phyloP scores from a whole-genome alignment of 1,140 invertebrate genomes.

The Drosophila tani region DNA sequence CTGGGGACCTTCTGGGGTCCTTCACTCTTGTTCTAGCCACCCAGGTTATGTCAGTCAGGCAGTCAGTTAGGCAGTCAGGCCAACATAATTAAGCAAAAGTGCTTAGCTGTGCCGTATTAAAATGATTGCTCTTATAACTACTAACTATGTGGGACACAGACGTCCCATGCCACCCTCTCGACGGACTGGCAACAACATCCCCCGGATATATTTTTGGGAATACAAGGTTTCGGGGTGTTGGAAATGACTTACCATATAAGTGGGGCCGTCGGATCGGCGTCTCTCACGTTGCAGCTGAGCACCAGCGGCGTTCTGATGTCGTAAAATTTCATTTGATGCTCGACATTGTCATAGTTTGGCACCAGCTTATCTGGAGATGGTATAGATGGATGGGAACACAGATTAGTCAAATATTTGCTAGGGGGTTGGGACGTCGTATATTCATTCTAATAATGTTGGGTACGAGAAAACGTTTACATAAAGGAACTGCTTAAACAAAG shows the following conservation, averaged over 20 bases:
- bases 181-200: conserved; percentile 10
- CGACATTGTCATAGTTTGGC: conserved; percentile 84
- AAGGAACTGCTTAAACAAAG: conserved; percentile 61
- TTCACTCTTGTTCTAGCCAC: conserved; percentile 18
- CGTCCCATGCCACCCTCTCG: conserved; percentile 2
- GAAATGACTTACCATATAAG: conserved; percentile 74
- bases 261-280: conserved; percentile 44
- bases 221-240: conserved; percentile 9
- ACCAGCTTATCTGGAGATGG: conserved; percentile 78
- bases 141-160: conserved; percentile 59
- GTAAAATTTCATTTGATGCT: conserved; percentile 81
- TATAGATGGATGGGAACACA: conserved; percentile 35
- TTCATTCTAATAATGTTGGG: conserved; percentile 29
- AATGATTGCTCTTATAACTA: conserved; percentile 82
- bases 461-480: conserved; percentile 67
- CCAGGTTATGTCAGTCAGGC: conserved; percentile 75
- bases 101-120: conserved; percentile 80
- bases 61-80: conserved; percentile 54
- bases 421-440: conserved; percentile 7
- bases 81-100: conserved; percentile 82
- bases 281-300: conserved; percentile 80
- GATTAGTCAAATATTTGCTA: conserved; percentile 28
- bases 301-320: conserved; percentile 80
- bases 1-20: background rate
- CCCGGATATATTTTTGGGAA: conserved; percentile 21